phyloP scores from a whole-genome alignment of 2,113 vertebrate genomes.

The Rhinopomastus cyanomelas region DNA sequence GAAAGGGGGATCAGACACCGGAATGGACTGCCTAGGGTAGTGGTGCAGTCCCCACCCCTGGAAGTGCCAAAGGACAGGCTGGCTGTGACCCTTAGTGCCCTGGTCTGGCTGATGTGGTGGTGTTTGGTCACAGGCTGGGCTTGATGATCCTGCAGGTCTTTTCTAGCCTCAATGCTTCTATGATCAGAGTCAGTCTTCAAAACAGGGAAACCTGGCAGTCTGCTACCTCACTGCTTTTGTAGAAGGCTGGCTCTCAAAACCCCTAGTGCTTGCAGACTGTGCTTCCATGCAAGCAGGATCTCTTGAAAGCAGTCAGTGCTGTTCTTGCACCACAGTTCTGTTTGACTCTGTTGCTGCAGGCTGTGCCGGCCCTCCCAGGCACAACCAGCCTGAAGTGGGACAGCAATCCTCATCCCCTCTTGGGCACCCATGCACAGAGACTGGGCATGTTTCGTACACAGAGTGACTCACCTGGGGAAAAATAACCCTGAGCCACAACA shows the following conservation, averaged over 20 bases:
- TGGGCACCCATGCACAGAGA: not conserved
- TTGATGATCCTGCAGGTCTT: no score
- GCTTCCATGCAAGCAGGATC: not conserved
- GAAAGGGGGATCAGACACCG: no score
- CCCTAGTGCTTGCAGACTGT: not conserved
- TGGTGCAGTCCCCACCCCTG: no score
- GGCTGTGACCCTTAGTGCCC: no score
- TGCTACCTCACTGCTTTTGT: not conserved
- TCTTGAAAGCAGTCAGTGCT: not conserved
- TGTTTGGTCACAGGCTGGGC: no score
- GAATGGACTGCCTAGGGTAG: no score
- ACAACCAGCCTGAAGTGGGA: not conserved
- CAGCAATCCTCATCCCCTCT: not conserved
- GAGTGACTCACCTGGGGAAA: fast-evolving
- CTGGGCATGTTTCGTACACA: not conserved
- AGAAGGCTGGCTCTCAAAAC: not conserved
- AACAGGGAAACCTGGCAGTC: not conserved
- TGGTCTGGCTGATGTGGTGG: no score
- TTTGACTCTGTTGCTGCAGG: not conserved
- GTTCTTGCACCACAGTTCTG: not conserved
- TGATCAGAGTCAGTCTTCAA: not conserved
- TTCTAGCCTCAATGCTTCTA: no score
- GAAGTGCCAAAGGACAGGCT: no score
- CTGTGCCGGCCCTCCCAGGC: not conserved
- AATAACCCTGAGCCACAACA: not conserved